Base-by-base conservation (phyloP, 2,797 vertebrate genomes). In the Psittacula echo region DNA sequence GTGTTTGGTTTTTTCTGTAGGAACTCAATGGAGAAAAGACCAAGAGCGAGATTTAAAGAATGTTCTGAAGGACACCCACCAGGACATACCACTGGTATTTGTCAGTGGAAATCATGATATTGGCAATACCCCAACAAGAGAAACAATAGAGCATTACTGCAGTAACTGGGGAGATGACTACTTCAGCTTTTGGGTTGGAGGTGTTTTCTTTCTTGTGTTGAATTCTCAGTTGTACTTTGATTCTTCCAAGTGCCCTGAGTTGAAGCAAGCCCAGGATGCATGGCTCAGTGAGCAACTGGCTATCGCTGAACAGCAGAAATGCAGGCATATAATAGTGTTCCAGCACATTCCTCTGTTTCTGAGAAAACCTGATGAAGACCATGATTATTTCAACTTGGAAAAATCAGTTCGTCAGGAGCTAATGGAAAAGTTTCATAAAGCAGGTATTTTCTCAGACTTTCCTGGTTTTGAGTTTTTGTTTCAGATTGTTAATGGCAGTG, bases 61-160 rank as follows among this genome's bases (percentile, higher is more conserved):
- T 2, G 98, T 97, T 50, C 97, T 99, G 87, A 97, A 94, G 70
- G 96, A 76, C 10, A 97, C 98, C 3, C 94, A 99, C 93, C 96
- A 96, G 8, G 97, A 98, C 82, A 99, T 99, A 93, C 99, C 99
- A 0, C 96, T 99, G 74, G 98, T 99, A 44, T 98, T 99, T 0
- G 99, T 99, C 98, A 99, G 99, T 17, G 99, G 99, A 89, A 99
- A 99, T 96, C 99, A 99, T 3, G 99, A 99, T 79, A 87, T 99
- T 58, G 99, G 99, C 90, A 99, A 99, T 82, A 70, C 97, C 26
- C 99, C 99, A 26, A 99, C 99, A 2, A 95, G 96, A 0, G 98
- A 98, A 92, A 98, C 98, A 1, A 87, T 99, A 85, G 95, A 98
- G 32, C 97, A 98, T 83, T 99, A 98, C 94, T 98, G 98, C 96